A percentile compares a stretch with the other conserved stretches of the same genome.
These are phyloP conservation scores for Campoletis sonorensis DNA, from an alignment of 1,140 invertebrate genomes.

Conservation along the genomic window DNA sequence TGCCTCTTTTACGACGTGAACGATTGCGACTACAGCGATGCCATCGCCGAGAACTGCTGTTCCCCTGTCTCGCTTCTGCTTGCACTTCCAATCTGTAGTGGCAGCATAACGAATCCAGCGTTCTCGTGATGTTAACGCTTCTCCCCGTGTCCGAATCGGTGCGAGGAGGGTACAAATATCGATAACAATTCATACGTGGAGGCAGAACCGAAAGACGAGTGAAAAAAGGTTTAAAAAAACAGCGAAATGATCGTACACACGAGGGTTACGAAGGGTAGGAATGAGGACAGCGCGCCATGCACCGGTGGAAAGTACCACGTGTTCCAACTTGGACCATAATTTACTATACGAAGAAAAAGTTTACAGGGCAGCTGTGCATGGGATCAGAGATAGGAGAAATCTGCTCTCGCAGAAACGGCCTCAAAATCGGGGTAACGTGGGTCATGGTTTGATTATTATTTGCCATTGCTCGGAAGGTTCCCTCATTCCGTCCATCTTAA, in stretches of 20 bases:
- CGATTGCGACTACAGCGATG: conserved; percentile 18
- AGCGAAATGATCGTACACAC: neutral
- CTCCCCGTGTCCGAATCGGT: conserved; percentile 21
- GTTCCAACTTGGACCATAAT: neutral
- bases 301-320: neutral
- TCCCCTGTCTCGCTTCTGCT: neutral
- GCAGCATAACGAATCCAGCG: conserved; percentile 32
- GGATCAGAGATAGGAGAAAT: conserved; percentile 3
- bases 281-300: conserved; percentile 1
- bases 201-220: neutral
- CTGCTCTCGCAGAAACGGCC: neutral
- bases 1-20: conserved; percentile 20
- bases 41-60: neutral
- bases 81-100: neutral
- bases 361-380: conserved; percentile 24
- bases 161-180: conserved; percentile 22
- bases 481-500: no score
- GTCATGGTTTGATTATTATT: no score
- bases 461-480: no score
- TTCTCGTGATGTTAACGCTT: neutral
- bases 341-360: neutral
- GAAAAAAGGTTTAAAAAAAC: conserved; percentile 10
- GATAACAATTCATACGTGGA: neutral
- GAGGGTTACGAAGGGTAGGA: conserved; percentile 18
- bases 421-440: no score